These are phyloP conservation scores for Anastatus disparis DNA, from an alignment of 1,140 invertebrate species.

Conservation along the genomic window DNA sequence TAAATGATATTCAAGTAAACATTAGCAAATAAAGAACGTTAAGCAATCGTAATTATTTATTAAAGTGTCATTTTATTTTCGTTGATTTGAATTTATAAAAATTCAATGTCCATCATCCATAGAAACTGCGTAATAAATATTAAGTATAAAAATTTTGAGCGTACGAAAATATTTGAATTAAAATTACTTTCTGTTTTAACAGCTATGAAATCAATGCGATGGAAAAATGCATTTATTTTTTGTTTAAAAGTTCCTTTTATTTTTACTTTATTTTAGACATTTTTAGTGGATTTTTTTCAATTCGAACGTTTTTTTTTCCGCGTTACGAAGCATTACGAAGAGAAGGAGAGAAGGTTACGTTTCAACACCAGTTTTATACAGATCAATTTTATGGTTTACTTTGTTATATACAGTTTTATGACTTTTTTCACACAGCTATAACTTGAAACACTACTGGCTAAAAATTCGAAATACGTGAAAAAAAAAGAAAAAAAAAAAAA, in stretches of 20 bases:
- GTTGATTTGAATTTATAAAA: no score
- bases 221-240: background rate
- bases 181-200: no score
- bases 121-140: no score
- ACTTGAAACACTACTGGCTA: background rate
- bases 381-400: slow-evolving; percentile 9
- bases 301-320: background rate
- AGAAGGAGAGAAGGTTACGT: no score
- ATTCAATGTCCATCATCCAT: no score
- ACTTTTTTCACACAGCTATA: slow-evolving; percentile 3
- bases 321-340: background rate
- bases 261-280: background rate
- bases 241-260: slow-evolving; percentile 4
- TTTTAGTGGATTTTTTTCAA: slow-evolving; percentile 13
- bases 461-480: background rate
- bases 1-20: no score
- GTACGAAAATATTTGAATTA: no score
- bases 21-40: no score
- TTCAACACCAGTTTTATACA: slow-evolving; percentile 19
- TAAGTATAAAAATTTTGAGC: no score
- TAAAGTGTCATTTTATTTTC: no score
- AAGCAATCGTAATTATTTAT: no score
- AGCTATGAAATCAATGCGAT: background rate
- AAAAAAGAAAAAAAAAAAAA: no score
- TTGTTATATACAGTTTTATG: slow-evolving; percentile 4